Conservation (phyloP, 2,113 vertebrate species). For the Oophaga pumilio region DNA sequence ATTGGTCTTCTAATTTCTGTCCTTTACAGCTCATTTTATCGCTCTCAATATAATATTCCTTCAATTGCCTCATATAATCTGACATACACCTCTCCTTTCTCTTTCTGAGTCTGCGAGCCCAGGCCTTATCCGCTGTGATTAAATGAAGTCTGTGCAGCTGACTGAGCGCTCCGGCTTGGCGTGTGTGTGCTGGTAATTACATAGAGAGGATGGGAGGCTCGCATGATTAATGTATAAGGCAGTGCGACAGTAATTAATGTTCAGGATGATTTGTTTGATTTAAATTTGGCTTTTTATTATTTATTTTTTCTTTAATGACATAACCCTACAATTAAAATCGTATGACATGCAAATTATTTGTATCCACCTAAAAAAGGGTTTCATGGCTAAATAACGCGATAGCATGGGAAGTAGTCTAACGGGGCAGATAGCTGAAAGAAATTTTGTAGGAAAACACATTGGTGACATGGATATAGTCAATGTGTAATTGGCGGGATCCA, state of each 20-base stretch:
- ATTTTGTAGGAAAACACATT: neutral
- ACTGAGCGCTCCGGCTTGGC: slow-evolving; percentile 44
- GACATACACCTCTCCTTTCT: slow-evolving; percentile 25
- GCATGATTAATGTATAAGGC: slow-evolving; percentile 58
- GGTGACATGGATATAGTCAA: neutral
- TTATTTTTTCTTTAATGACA: slow-evolving; percentile 48
- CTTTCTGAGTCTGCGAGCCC: neutral
- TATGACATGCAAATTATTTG: slow-evolving; percentile 20
- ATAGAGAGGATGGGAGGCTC: slow-evolving; percentile 48
- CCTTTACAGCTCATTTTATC: slow-evolving; percentile 42
- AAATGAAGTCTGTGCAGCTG: slow-evolving; percentile 49
- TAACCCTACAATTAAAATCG: slow-evolving; percentile 46
- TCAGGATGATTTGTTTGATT: slow-evolving; percentile 57
- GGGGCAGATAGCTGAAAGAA: neutral
- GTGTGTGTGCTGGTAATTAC: slow-evolving; percentile 54
- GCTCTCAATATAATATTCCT: slow-evolving; percentile 32
- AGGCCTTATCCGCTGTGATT: slow-evolving; percentile 42
- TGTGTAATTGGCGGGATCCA: neutral
- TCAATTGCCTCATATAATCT: slow-evolving; percentile 38
- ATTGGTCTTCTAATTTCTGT: slow-evolving; percentile 45
- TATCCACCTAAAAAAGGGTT: neutral
- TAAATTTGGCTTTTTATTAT: slow-evolving; percentile 53
- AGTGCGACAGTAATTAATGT: slow-evolving; percentile 52
- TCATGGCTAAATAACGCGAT: neutral
- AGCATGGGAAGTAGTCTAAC: neutral